phyloP scores from a whole-genome alignment of 2,113 vertebrate genomes.

The Oncorhynchus clarkii region DNA sequence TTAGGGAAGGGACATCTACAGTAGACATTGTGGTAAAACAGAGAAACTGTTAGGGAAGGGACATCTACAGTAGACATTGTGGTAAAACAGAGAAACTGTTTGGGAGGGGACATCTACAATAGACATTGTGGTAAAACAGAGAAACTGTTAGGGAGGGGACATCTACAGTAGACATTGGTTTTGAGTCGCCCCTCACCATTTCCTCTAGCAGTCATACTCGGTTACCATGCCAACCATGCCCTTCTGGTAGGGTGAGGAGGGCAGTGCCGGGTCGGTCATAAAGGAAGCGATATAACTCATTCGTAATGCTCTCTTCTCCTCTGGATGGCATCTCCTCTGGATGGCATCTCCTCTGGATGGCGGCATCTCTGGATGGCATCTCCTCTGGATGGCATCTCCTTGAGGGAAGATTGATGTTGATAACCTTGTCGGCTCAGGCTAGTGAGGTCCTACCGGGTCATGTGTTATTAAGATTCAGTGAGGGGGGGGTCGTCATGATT shows the following conservation, averaged over 20 bases:
- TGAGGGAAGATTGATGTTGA: background rate
- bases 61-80: conserved; percentile 31
- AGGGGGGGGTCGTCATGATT: background rate
- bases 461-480: background rate
- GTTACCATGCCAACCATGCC: conserved; percentile 38
- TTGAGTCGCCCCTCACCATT: conserved; percentile 25
- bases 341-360: background rate
- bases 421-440: background rate
- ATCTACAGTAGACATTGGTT: no score
- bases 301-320: background rate
- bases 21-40: no score
- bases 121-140: conserved; percentile 38
- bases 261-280: background rate
- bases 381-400: background rate
- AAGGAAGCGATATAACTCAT: background rate
- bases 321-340: conserved; percentile 19
- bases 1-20: no score
- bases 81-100: conserved; percentile 7
- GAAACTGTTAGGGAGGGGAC: no score
- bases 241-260: conserved; percentile 30
- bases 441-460: background rate
- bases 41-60: conserved; percentile 32
- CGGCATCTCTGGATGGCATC: background rate
- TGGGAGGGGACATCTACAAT: conserved; percentile 34
- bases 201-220: conserved; percentile 17